Conservation (phyloP, 2,113 vertebrate species). For the Thamnaconus septentrionalis region DNA sequence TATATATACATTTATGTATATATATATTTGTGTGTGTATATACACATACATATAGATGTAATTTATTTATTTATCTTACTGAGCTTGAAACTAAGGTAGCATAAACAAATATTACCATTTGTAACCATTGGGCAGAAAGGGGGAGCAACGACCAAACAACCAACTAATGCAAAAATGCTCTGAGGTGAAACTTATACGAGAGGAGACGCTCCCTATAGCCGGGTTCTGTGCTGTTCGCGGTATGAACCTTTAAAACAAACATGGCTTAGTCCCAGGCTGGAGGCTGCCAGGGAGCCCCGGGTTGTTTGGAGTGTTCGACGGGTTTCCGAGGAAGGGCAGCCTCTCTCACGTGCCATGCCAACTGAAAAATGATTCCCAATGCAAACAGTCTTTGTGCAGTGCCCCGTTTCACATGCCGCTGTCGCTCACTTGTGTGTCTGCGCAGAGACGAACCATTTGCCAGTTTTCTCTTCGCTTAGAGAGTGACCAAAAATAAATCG, state of each 20-base stretch:
- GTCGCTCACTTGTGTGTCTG: constrained; percentile 2
- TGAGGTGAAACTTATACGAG: no score
- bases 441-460: constrained; percentile 42
- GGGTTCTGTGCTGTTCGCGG: neutral
- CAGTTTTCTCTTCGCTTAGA: constrained; percentile 24
- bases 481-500: constrained; percentile 67
- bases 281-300: constrained; percentile 11
- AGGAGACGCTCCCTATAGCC: neutral
- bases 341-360: constrained; percentile 49
- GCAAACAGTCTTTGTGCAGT: constrained; percentile 57
- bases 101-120: no score
- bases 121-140: no score
- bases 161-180: no score
- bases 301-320: constrained; percentile 54
- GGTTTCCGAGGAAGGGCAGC: constrained; percentile 43
- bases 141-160: no score
- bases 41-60: no score
- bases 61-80: no score
- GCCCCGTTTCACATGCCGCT: constrained; percentile 15
- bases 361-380: constrained; percentile 65
- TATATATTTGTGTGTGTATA: no score
- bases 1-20: no score
- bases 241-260: constrained; percentile 46
- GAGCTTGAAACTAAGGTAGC: no score
- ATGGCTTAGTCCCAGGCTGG: constrained; percentile 29